Evolutionary conservation across 1,140 invertebrate species (phyloP), one percentile per base, ranked within the genome.

Genomic region (Hylaeus volcanicus): DNA sequence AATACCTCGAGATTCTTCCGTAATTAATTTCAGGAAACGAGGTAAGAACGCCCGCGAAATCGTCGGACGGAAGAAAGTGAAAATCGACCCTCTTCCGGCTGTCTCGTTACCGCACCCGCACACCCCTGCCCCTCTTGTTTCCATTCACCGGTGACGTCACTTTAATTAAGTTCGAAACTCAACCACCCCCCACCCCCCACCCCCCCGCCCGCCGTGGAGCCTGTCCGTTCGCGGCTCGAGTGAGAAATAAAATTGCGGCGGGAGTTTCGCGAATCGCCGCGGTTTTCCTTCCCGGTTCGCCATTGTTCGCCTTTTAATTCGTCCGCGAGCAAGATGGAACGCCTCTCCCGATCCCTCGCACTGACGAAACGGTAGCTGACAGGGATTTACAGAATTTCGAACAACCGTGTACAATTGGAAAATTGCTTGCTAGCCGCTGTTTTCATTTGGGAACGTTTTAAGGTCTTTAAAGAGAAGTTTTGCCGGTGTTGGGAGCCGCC

Each of bases 121-220:
- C 26, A 0, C 26, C 3, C 14, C 6, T 15, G 3, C 15, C 26
- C 9, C 43, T 70, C 48, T 37, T 55, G 5, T 61, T 72, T 63
- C 60, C 14, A 45, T 41, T 55, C 45, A 45, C 5, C 56, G 26
- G n/a, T 12, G 64, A 48, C 41, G 76, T 45, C 60, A 12, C 70
- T 72, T 78, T 55, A 72, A 78, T 78, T 78, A 55, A 78, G 68
- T 78, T 64, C 39, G 71, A 71, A 78, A 72, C 68, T 72, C 58
- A 43, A 51, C 64, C 53, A 60, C 8, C 15, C 8, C 9, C 5
- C 5, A 45, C 43, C 43, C 43, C 1, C 43, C 5, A 1, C 43
- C 43, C 43, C 5, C 43, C 5, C 3, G 5, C 5, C 2, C 43
- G 43, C 9, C 65, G 26, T 26, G 26, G 53, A 60, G 12, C 48